These are phyloP conservation scores for Mormyrus iriodes DNA, from an alignment of 2,113 vertebrate species.

Conservation along the genomic window DNA sequence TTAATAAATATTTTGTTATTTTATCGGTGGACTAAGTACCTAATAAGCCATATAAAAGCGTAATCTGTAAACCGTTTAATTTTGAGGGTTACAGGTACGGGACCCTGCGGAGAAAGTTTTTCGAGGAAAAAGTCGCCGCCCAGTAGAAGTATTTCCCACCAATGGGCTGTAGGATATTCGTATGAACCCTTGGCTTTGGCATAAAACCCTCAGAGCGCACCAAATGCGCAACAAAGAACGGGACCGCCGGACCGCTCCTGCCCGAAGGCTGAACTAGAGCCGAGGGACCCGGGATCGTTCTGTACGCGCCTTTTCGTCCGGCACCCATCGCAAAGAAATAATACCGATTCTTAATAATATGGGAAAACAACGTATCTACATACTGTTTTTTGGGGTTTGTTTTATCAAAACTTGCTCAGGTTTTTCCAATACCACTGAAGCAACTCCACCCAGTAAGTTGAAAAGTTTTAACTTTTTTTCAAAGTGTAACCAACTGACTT, in stretches of 20 bases:
- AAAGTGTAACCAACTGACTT: background rate
- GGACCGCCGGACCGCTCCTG: background rate
- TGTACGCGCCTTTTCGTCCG: background rate
- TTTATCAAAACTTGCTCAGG: conserved; percentile 33
- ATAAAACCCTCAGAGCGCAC: background rate
- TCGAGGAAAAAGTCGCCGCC: background rate
- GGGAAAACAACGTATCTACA: conserved; percentile 38
- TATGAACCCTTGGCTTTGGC: background rate
- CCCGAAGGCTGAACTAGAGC: background rate
- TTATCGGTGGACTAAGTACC: background rate
- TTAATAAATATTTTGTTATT: background rate
- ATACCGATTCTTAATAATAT: conserved; percentile 35
- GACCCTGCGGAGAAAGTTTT: background rate
- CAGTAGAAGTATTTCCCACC: background rate
- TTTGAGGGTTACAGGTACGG: background rate
- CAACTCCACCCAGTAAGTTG: conserved; percentile 35
- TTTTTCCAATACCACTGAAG: conserved; percentile 28
- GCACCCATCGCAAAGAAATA: background rate
- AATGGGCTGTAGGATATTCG: background rate
- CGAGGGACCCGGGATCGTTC: background rate
- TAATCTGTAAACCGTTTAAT: background rate
- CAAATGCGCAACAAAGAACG: background rate
- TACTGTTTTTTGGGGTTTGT: conserved; percentile 40
- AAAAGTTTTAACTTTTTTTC: background rate
- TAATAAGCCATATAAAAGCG: background rate